These are phyloP conservation scores for Xiphophorus couchianus DNA, from an alignment of 2,113 vertebrate species.

Conservation along the genomic window DNA sequence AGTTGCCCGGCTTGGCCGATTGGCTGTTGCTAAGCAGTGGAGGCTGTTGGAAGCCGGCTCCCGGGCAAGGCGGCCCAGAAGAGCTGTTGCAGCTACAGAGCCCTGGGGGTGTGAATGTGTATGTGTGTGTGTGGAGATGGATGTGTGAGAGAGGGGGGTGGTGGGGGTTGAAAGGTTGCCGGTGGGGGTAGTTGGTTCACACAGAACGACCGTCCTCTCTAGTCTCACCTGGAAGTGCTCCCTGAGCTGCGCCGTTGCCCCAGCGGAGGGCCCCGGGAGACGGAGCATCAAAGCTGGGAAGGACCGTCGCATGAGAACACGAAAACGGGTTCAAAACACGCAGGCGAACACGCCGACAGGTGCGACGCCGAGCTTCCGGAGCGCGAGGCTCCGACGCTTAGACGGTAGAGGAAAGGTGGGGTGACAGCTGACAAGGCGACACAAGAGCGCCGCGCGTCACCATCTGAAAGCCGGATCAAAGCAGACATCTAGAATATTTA, in stretches of 20 bases:
- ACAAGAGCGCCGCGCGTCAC: constrained; percentile 33
- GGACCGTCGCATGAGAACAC: constrained; percentile 33
- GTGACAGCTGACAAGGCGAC: constrained; percentile 56
- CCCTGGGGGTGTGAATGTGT: constrained; percentile 26
- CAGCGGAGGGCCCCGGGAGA: constrained; percentile 22
- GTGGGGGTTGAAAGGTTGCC: neutral
- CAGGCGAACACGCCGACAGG: neutral
- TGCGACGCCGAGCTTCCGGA: constrained; percentile 46
- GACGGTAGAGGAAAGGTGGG: constrained; percentile 42
- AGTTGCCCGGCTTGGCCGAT: constrained; percentile 70
- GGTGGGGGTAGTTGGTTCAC: constrained; percentile 43
- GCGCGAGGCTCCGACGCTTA: constrained; percentile 28
- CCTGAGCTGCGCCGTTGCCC: constrained; percentile 43
- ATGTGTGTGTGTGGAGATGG: neutral
- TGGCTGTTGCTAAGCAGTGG: constrained; percentile 86
- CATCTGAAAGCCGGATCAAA: constrained; percentile 61
- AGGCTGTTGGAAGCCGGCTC: constrained; percentile 75
- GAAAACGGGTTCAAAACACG: constrained; percentile 16
- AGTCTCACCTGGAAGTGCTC: constrained; percentile 62
- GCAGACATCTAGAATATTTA: constrained; percentile 69
- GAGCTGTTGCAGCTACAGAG: constrained; percentile 66
- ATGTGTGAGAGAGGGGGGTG: neutral
- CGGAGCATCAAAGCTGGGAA: constrained; percentile 48
- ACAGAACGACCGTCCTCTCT: constrained; percentile 65
- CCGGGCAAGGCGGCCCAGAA: constrained; percentile 59